Evolutionary conservation across 2,113 vertebrate genomes (phyloP).

Genomic region (Butastur rufipennis): DNA sequence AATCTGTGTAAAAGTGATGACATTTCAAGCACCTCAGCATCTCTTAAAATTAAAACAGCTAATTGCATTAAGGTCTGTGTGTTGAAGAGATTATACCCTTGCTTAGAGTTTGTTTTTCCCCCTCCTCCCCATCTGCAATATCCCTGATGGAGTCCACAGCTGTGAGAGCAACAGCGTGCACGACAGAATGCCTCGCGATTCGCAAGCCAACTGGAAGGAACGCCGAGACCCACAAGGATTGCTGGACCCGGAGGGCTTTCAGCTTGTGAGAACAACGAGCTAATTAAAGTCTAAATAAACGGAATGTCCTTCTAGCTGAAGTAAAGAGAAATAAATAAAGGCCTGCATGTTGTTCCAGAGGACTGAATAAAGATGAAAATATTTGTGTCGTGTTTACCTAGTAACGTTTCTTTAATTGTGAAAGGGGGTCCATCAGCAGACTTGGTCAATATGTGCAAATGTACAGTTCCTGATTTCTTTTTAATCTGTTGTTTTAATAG

Average conservation of each 20-base stretch:
- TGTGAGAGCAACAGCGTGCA: neutral
- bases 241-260: constrained; percentile 10
- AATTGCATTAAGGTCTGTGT: constrained; percentile 60
- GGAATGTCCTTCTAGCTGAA: neutral
- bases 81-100: constrained; percentile 23
- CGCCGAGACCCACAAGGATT: constrained; percentile 24
- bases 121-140: constrained; percentile 12
- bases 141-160: constrained; percentile 51
- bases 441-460: neutral
- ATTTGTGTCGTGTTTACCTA: neutral
- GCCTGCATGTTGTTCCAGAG: neutral
- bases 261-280: constrained; percentile 11
- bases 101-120: neutral
- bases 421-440: neutral
- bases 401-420: neutral
- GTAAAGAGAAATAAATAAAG: constrained; percentile 28
- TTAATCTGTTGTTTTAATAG: neutral
- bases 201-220: constrained; percentile 46
- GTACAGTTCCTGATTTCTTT: neutral
- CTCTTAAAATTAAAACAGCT: constrained; percentile 61
- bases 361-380: neutral
- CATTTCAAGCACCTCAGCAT: constrained; percentile 63
- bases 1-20: constrained; percentile 56
- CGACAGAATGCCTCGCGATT: constrained; percentile 4
- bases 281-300: constrained; percentile 37